Conservation (phyloP, 2,797 vertebrate genomes). For the Picus viridis region DNA sequence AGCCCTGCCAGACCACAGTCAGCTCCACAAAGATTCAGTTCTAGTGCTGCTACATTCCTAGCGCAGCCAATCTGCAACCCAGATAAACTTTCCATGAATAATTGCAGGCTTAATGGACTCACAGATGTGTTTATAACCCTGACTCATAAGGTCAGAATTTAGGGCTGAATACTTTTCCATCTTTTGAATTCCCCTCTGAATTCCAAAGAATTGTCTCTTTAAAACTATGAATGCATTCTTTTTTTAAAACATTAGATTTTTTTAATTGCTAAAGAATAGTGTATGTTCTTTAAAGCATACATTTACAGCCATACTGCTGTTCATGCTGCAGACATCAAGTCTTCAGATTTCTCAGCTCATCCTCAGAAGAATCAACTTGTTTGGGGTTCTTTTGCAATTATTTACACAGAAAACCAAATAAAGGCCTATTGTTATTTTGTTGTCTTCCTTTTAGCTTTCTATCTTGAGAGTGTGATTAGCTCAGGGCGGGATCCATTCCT, state of each 20-base stretch:
- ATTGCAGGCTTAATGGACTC: conserved; percentile 1
- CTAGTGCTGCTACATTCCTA: conserved; percentile 6
- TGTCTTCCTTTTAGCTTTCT: not conserved
- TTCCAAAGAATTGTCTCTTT: not conserved
- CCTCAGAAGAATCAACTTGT: not conserved
- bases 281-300: not conserved
- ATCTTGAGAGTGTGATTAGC: not conserved
- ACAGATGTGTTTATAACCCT: conserved; percentile 21
- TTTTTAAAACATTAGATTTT: not conserved
- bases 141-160: conserved; percentile 22
- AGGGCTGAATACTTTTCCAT: not conserved
- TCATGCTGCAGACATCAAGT: not conserved
- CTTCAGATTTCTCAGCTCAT: not conserved
- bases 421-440: not conserved
- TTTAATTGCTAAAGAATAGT: not conserved
- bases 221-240: not conserved
- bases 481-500: not conserved
- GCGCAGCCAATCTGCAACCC: not conserved
- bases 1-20: not conserved
- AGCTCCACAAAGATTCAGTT: not conserved
- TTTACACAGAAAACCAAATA: not conserved
- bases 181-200: not conserved
- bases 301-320: not conserved
- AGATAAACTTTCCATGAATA: conserved; percentile 19
- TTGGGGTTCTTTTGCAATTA: not conserved